Conservation (phyloP, 2,888 invertebrate genomes). For the Tetropium fuscum region DNA sequence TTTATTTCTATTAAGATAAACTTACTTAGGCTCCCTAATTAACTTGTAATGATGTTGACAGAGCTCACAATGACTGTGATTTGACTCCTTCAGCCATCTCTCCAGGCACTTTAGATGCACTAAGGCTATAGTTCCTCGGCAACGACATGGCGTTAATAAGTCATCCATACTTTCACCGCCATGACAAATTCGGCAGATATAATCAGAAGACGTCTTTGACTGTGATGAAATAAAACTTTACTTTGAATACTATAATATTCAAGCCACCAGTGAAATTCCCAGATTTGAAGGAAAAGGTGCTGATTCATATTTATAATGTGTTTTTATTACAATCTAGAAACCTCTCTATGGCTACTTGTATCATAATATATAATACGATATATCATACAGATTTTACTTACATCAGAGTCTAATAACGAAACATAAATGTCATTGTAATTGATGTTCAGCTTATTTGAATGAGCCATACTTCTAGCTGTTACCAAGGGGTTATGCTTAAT, state of each 20-base stretch:
- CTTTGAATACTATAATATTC: neutral
- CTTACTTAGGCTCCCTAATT: constrained; percentile 63
- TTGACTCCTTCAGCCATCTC: constrained; percentile 70
- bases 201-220: constrained; percentile 43
- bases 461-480: constrained; percentile 57
- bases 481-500: constrained; percentile 56
- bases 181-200: constrained; percentile 64
- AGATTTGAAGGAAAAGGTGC: neutral
- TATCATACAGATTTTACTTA: constrained; percentile 33
- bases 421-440: constrained; percentile 55
- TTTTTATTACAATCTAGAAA: neutral
- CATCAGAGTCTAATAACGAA: constrained; percentile 52
- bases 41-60: constrained; percentile 69
- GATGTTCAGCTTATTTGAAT: constrained; percentile 54
- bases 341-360: neutral
- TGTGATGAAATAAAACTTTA: constrained; percentile 6
- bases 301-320: neutral
- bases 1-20: neutral
- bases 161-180: constrained; percentile 63
- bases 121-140: constrained; percentile 69
- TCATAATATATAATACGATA: neutral
- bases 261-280: neutral
- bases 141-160: constrained; percentile 69
- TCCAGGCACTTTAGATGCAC: constrained; percentile 71
- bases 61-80: constrained; percentile 69